Evolutionary conservation across 92 coral and sea anemone genomes (phyloP), one percentile per base, ranked within the genome.

Genomic region (Nematostella vectensis): DNA sequence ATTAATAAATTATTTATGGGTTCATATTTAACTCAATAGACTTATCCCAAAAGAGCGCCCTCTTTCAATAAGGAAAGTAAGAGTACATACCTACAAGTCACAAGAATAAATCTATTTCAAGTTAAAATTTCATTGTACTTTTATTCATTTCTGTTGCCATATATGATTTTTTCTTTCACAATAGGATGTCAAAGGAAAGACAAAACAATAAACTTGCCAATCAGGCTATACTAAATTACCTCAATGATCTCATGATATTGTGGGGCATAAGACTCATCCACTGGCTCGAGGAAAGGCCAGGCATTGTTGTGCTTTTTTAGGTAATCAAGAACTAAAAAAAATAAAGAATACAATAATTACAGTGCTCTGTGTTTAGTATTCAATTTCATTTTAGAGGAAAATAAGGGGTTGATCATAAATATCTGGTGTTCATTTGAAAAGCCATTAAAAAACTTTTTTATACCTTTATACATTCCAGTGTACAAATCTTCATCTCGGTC

Each of bases 241-340:
- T 87, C 94, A 33, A 89, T 69, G 12, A 89, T 89, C n/a, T 89
- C 96, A 62, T 68, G 56, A 48, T 89, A 89, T 23, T 89, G 96
- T 2, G 96, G 96, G 23, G 96, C 96, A 54, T 80, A 85, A 1
- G 96, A 89, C 50, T 89, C 96, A 30, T 89, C 96, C n/a, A 89
- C 96, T 17, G 96, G 96, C 56, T 89, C 96, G 58, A 85, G 67
- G 63, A 89, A 89, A 13, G 96, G 96, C 96, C 96, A 89, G 3
- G 95, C 96, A 52, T 89, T 83, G 42, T 82, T 82, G 61, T 89
- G 96, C 67, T 75, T 89, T 58, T 85, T 85, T 54, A 89, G 58
- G 38, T 87, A 71, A 57, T 89, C 96, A 48, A 89, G 55, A 15
- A 89, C 95, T 88, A 50, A 0, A 53, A 53, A 11, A 29, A 69